Conservation (phyloP, 2,888 invertebrate species). For the Myopa tessellatipennis region DNA sequence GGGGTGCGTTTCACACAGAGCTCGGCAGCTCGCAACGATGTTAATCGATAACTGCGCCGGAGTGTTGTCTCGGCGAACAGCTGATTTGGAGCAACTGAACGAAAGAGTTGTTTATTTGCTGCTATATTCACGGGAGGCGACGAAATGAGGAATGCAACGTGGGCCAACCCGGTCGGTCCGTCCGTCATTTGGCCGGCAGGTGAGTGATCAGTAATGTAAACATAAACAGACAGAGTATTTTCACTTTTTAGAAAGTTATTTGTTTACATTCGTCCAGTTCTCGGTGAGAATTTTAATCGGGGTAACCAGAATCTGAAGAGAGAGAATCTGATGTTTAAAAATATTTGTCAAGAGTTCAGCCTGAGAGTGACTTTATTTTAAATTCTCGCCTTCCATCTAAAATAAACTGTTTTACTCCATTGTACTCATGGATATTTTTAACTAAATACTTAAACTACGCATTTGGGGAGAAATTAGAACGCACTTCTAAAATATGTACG, state of each 20-base stretch:
- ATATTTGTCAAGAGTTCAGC: too few relatives aligned
- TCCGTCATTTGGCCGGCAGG: neutral
- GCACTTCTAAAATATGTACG: too few relatives aligned
- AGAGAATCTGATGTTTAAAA: too few relatives aligned
- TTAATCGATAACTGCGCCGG: conserved; percentile 54
- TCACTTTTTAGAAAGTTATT: neutral
- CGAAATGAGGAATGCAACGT: neutral
- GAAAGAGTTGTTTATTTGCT: conserved; percentile 31
- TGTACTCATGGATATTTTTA: too few relatives aligned
- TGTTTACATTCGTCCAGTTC: neutral
- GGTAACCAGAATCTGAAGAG: neutral
- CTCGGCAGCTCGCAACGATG: conserved; percentile 11
- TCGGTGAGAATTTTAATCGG: neutral
- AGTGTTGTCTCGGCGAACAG: conserved; percentile 49
- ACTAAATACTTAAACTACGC: too few relatives aligned
- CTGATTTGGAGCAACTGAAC: conserved; percentile 48
- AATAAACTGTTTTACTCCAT: too few relatives aligned
- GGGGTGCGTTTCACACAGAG: conserved; percentile 34
- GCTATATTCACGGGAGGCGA: conserved; percentile 28
- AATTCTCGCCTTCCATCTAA: too few relatives aligned
- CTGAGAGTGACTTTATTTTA: too few relatives aligned
- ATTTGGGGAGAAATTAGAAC: too few relatives aligned
- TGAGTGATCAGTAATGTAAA: conserved; percentile 30
- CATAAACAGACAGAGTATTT: conserved; percentile 19
- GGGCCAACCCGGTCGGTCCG: too few relatives aligned